These are phyloP conservation scores for Agrilus mali DNA, from an alignment of 2,888 invertebrate genomes.

Conservation along the genomic window DNA sequence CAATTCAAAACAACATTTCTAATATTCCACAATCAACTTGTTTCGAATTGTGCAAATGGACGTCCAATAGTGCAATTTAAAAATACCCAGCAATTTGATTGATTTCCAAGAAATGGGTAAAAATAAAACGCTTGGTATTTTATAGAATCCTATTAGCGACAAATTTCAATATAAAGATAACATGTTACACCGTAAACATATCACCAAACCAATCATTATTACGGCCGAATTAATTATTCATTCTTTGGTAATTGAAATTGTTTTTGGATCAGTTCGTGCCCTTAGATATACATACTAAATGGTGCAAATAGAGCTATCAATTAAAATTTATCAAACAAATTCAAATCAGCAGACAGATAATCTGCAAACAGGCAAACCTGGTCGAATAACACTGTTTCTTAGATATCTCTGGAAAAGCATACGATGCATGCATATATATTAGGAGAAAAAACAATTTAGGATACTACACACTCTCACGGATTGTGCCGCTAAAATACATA, in stretches of 20 bases:
- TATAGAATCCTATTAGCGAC: no score
- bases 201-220: not conserved
- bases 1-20: not conserved
- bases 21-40: slow-evolving; percentile 1
- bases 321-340: slow-evolving; percentile 4
- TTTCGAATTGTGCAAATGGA: slow-evolving; percentile 11
- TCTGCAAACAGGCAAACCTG: not conserved
- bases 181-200: no score
- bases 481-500: no score
- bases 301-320: slow-evolving; percentile 1
- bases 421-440: slow-evolving; percentile 10
- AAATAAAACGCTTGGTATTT: no score
- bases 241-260: not conserved
- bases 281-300: slow-evolving; percentile 4
- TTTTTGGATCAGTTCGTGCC: slow-evolving; percentile 1
- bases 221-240: slow-evolving; percentile 3
- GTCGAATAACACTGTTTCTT: slow-evolving; percentile 11
- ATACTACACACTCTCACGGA: no score
- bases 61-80: slow-evolving; percentile 3
- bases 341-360: slow-evolving; percentile 7
- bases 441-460: slow-evolving; percentile 3
- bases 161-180: no score
- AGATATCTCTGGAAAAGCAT: slow-evolving; percentile 9
- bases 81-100: not conserved
- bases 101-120: not conserved